Conservation (phyloP, 2,888 invertebrate species). For the Perdita meconis region DNA sequence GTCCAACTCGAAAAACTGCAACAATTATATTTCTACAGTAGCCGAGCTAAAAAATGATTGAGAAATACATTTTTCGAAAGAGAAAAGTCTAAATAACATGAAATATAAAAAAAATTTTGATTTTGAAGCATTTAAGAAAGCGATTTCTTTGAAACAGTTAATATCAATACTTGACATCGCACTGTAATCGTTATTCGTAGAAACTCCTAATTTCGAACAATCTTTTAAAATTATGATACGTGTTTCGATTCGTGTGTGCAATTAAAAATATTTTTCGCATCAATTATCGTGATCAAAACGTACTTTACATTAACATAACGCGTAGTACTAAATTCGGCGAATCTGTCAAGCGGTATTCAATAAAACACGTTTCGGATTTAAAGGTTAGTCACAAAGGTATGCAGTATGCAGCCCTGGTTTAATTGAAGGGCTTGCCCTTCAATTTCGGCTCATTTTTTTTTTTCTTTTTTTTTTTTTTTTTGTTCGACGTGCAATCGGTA, state of each 20-base stretch:
- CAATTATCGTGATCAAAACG: conserved; percentile 15
- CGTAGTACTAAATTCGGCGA: neutral
- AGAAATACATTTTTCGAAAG: neutral
- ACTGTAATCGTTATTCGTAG: no score
- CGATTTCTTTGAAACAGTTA: neutral
- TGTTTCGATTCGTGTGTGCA: no score
- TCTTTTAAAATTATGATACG: neutral
- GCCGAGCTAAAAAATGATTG: neutral
- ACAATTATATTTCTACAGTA: neutral
- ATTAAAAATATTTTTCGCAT: conserved; percentile 10
- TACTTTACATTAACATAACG: neutral
- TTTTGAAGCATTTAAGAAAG: neutral
- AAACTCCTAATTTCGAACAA: neutral
- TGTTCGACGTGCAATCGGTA: conserved; percentile 44
- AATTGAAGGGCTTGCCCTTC: conserved; percentile 66
- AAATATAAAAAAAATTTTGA: neutral
- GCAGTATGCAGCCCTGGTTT: conserved; percentile 1
- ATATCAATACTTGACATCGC: conserved; percentile 1
- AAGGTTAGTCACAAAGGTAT: conserved; percentile 45
- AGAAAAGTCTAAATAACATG: neutral
- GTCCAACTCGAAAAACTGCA: neutral
- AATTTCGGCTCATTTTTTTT: conserved; percentile 33
- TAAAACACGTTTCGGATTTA: conserved; percentile 38
- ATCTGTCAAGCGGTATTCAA: conserved; percentile 7
- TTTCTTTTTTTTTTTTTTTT: no score